Evolutionary conservation across 2,888 invertebrate genomes (phyloP).

Genomic region (Netelia virgata): DNA sequence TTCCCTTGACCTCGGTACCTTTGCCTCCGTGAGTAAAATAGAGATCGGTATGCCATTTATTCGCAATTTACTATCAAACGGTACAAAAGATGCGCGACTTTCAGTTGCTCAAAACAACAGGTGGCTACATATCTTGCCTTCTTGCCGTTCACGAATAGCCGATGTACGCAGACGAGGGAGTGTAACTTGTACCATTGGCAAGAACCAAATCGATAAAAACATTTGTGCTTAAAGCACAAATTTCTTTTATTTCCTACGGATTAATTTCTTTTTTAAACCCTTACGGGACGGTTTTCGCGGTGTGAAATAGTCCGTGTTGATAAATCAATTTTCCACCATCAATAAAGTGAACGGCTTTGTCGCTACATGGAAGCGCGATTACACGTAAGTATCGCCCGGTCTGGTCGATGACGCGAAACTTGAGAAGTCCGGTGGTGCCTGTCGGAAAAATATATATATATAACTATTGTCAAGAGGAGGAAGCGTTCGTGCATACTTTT

Average conservation of each 20-base stretch:
- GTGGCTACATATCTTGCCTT: slow-evolving; percentile 51
- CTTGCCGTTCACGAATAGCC: slow-evolving; percentile 40
- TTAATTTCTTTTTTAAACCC: too few relatives aligned
- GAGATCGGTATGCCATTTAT: too few relatives aligned
- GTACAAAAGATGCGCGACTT: slow-evolving; percentile 1
- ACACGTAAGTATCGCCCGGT: not conserved
- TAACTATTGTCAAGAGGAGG: too few relatives aligned
- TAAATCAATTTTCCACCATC: not conserved
- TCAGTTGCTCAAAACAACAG: slow-evolving; percentile 56
- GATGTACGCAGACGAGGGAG: not conserved
- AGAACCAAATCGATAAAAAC: not conserved
- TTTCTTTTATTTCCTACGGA: too few relatives aligned
- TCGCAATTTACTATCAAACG: too few relatives aligned
- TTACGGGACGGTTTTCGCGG: too few relatives aligned
- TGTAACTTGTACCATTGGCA: not conserved
- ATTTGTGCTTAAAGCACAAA: not conserved
- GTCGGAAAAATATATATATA: too few relatives aligned
- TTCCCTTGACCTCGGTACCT: slow-evolving; percentile 63
- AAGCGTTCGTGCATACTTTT: too few relatives aligned
- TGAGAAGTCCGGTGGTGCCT: not conserved
- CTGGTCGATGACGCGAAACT: not conserved
- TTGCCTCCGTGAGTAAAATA: slow-evolving; percentile 63
- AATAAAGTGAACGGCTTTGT: not conserved
- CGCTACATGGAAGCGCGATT: not conserved
- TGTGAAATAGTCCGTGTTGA: not conserved